These are phyloP conservation scores for Solen grandis DNA, from an alignment of 1,140 invertebrate genomes.

Conservation along the genomic window DNA sequence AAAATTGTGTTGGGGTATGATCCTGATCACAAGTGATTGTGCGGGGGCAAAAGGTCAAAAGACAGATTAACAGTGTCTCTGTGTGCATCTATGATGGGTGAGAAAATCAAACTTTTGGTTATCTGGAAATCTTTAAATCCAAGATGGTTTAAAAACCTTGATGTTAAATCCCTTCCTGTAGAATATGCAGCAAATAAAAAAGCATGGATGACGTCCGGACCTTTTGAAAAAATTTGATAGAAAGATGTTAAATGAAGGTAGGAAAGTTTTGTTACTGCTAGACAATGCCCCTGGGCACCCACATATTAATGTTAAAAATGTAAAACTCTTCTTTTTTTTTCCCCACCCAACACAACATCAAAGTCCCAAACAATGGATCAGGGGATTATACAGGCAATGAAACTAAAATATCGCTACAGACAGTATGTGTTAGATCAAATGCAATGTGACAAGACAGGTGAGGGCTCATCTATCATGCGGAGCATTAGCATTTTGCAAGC, in stretches of 20 bases:
- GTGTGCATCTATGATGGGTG: conserved; percentile 23
- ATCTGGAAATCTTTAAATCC: conserved; percentile 1
- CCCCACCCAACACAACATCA: conserved; percentile 73
- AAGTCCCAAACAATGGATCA: conserved; percentile 39
- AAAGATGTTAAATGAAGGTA: conserved; percentile 55
- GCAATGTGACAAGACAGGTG: conserved; percentile 6
- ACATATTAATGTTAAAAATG: conserved; percentile 62
- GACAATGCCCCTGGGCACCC: conserved; percentile 68
- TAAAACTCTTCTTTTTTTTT: conserved; percentile 79
- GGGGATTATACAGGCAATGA: conserved; percentile 44
- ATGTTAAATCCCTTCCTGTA: conserved; percentile 28
- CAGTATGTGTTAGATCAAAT: conserved; percentile 19
- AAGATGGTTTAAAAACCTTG: conserved; percentile 24
- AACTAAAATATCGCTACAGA: conserved; percentile 25
- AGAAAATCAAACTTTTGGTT: conserved; percentile 16
- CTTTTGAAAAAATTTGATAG: conserved; percentile 43
- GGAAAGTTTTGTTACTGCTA: conserved; percentile 59
- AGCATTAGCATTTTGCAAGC: conserved; percentile 34
- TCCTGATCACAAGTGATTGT: conserved; percentile 40
- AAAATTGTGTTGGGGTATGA: conserved; percentile 45
- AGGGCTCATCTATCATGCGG: conserved; percentile 23
- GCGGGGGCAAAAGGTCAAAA: conserved; percentile 53
- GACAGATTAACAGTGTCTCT: conserved; percentile 48
- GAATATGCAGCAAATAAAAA: conserved; percentile 1
- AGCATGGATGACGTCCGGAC: background rate